A percentile compares a stretch with the other conserved stretches of the same genome.
Conservation (phyloP, 1,140 invertebrate genomes). For the Pseudomyrmex dendroicus region DNA sequence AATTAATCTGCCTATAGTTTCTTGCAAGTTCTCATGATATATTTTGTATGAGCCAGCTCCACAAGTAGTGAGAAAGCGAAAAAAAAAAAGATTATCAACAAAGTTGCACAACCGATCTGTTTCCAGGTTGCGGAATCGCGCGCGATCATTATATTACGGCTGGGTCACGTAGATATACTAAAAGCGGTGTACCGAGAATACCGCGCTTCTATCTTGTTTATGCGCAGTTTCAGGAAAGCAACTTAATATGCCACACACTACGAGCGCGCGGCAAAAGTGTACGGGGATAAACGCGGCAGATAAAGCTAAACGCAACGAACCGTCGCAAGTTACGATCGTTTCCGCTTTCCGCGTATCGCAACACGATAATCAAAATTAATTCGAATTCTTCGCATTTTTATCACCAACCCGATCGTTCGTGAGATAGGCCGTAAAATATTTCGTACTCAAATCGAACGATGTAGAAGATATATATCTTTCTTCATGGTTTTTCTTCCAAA, state of each 20-base stretch:
- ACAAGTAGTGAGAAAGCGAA: background rate
- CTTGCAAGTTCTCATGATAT: background rate
- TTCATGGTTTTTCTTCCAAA: conserved; percentile 42
- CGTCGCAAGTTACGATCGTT: conserved; percentile 45
- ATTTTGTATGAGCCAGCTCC: background rate
- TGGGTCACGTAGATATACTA: conserved; percentile 53
- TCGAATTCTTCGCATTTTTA: conserved; percentile 4
- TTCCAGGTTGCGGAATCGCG: background rate
- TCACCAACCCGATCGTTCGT: background rate
- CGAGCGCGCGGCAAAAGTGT: conserved; percentile 4
- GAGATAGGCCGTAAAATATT: background rate
- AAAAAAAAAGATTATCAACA: background rate
- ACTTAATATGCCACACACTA: conserved; percentile 56
- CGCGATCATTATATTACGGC: conserved; percentile 25
- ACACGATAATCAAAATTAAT: conserved; percentile 37
- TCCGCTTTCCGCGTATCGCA: conserved; percentile 39
- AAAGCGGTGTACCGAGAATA: conserved; percentile 20
- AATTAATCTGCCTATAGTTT: background rate
- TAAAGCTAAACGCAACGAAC: conserved; percentile 53
- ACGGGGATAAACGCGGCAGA: conserved; percentile 33
- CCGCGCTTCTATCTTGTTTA: conserved; percentile 53
- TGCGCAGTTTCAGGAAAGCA: conserved; percentile 43
- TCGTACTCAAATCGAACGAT: background rate
- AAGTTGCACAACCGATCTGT: conserved; percentile 20
- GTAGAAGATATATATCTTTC: background rate